Conservation (phyloP, 2,113 vertebrate species). For the Pao palembangensis region DNA sequence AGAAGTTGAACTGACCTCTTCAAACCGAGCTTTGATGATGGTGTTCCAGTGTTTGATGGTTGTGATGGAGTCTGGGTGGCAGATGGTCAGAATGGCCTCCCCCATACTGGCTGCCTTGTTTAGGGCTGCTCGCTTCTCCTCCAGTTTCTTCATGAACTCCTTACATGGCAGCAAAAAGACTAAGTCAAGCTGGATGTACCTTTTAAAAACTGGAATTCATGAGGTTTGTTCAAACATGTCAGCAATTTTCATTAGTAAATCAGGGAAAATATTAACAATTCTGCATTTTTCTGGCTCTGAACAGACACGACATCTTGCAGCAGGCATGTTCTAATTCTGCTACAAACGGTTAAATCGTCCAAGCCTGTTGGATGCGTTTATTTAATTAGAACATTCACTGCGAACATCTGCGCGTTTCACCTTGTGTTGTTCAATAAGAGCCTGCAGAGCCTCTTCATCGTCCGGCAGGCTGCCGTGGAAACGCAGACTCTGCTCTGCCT, state of each 20-base stretch:
- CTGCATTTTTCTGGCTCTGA: too few species aligned
- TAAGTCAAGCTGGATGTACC: too few species aligned
- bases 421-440: slow-evolving; percentile 90
- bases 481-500: slow-evolving; percentile 92
- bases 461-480: slow-evolving; percentile 94
- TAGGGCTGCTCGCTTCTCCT: slow-evolving; percentile 88
- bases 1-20: slow-evolving; percentile 83
- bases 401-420: slow-evolving; percentile 59
- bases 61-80: slow-evolving; percentile 96
- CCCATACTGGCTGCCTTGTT: slow-evolving; percentile 90
- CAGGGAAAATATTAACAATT: too few species aligned
- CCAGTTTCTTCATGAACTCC: slow-evolving; percentile 95
- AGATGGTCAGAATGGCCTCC: slow-evolving; percentile 88
- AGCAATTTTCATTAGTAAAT: too few species aligned
- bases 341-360: neutral
- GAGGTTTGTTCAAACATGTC: slow-evolving; percentile 3
- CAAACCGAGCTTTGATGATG: slow-evolving; percentile 95
- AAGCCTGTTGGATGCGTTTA: too few species aligned
- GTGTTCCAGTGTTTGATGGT: slow-evolving; percentile 99
- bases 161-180: slow-evolving; percentile 38
- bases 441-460: slow-evolving; percentile 87
- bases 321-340: neutral
- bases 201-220: neutral
- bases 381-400: neutral
- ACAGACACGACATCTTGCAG: too few species aligned